These are phyloP conservation scores for Nasonia longicornis DNA, from an alignment of 1,140 invertebrate species.

Conservation along the genomic window DNA sequence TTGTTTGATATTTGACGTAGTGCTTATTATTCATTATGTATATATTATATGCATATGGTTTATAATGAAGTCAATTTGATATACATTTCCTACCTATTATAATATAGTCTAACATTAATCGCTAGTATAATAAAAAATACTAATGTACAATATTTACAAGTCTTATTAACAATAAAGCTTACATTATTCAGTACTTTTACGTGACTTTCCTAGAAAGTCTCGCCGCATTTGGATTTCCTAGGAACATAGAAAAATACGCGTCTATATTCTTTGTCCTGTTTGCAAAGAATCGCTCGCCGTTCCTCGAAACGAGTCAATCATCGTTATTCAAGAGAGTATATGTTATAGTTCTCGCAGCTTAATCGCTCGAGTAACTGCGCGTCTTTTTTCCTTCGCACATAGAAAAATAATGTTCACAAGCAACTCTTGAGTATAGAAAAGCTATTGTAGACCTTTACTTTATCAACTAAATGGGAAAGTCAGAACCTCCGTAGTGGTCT, in stretches of 20 bases:
- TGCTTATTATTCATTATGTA: slow-evolving; percentile 6
- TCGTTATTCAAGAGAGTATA: neutral
- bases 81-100: slow-evolving; percentile 5
- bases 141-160: slow-evolving; percentile 21
- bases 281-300: neutral
- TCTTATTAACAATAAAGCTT: slow-evolving; percentile 31
- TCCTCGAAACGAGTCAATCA: neutral
- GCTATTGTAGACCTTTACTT: slow-evolving; percentile 13
- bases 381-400: neutral
- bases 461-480: slow-evolving; percentile 32
- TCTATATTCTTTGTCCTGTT: neutral
- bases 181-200: slow-evolving; percentile 39
- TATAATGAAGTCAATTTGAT: neutral
- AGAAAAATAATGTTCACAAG: neutral
- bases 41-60: neutral
- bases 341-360: neutral
- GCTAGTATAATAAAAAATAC: slow-evolving; percentile 13
- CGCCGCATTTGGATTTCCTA: slow-evolving; percentile 3
- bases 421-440: slow-evolving; percentile 9
- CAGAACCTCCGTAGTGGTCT: neutral
- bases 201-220: neutral
- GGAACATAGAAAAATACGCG: slow-evolving; percentile 11
- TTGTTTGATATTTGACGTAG: neutral
- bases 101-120: slow-evolving; percentile 12
- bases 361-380: neutral